Evolutionary conservation across 1,140 invertebrate species (phyloP), one percentile per base, ranked within the genome.

Genomic region (Trichonephila clavata): DNA sequence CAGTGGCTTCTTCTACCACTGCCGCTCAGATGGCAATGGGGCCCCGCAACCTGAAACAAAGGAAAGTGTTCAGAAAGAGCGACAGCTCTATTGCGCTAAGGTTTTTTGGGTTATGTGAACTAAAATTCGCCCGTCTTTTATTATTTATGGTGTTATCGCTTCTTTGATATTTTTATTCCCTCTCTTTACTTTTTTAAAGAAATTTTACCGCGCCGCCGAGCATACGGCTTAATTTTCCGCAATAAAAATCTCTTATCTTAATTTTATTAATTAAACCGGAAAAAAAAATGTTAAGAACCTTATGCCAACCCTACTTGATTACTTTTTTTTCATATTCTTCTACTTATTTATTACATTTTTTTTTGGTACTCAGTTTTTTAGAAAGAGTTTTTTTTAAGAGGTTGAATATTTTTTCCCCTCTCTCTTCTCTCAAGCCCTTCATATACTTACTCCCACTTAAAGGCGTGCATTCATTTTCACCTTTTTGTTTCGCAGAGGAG

Each of bases 211-310:
- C 68, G 16, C 24, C 27, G 68, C 13, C 71, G 27, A 77, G 32
- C 71, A 77, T 27, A 32, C 32, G 32, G 71, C 71, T 86, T 86
- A 39, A 27, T 24, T 60, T 39, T 60, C 16, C 8, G 59, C 60
- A 86, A 86, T 86, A 86, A 86, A 86, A 86, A 60, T 86, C 59
- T 61, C 59, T 86, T 61, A 86, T 86, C 59, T 86, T 86, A 86
- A 86, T 63, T 86, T 86, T 86, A 86, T 86, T 86, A 86, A 86
- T 77, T 77, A 77, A 77, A 77, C 71, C 71, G 71, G 71, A 20
- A 13, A 13, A 32, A 50, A 77, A 77, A 77, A 77, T 39, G 71
- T 77, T 77, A 20, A 77, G 27, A 39, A 77, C 71, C 27, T 18
- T 1, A 16, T 14, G 13, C 27, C 32, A 14, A 7, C 71, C 50